Percentiles rank a stretch among this genome's conserved stretches.
Evolutionary conservation across 2,888 invertebrate genomes (phyloP).

Genomic region (Limnephilus auricula): DNA sequence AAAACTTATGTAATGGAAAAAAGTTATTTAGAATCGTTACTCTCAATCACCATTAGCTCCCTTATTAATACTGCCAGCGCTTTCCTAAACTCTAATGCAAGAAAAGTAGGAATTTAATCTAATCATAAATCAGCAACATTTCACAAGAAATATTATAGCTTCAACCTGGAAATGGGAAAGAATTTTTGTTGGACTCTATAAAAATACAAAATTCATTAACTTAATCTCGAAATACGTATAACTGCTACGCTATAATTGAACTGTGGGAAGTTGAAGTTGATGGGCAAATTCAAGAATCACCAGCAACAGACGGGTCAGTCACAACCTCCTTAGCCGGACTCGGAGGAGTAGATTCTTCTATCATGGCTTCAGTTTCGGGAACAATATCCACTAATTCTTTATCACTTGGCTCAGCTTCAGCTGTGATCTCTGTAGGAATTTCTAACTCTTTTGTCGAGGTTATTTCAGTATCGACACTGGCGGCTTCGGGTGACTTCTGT

Average conservation of each 20-base stretch:
- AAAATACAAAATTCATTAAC: slow-evolving; percentile 25
- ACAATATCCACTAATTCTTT: slow-evolving; percentile 12
- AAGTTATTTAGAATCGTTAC: not conserved
- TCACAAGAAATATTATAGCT: not conserved
- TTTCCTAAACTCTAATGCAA: not conserved
- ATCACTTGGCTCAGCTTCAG: slow-evolving; percentile 12
- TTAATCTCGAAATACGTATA: not conserved
- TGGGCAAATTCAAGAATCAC: slow-evolving; percentile 8
- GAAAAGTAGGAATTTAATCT: not conserved
- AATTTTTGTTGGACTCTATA: slow-evolving; percentile 23
- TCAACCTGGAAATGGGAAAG: not conserved
- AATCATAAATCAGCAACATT: not conserved
- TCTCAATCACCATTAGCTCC: not conserved
- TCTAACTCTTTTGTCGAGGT: not conserved
- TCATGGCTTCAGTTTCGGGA: not conserved
- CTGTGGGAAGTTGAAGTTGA: not conserved
- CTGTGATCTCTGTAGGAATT: not conserved
- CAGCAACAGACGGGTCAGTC: not conserved
- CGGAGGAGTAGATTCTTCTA: not conserved
- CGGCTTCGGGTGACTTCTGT: not conserved
- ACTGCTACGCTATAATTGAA: slow-evolving; percentile 19
- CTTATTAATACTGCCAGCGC: not conserved
- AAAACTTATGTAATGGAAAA: too few relatives aligned
- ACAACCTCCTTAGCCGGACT: not conserved
- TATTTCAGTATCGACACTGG: slow-evolving; percentile 38